Evolutionary conservation across 2,797 vertebrate genomes (phyloP).

Genomic region (Staurois parvus): DNA sequence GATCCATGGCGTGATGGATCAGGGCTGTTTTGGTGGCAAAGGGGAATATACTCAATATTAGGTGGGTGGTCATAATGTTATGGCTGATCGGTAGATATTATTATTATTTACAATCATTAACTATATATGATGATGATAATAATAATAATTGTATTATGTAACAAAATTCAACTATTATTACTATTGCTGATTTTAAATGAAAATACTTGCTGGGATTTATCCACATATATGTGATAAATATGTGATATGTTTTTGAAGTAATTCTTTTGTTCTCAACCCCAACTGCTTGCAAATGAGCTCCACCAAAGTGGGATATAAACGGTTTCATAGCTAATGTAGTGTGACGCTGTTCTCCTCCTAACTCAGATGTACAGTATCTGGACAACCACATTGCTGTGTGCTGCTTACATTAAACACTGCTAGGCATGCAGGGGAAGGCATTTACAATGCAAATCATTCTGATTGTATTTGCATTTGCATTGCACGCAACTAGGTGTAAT

Average conservation of each 20-base stretch:
- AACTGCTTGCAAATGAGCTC: constrained; percentile 9
- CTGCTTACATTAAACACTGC: not conserved
- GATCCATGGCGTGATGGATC: too few relatives aligned
- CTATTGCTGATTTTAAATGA: not conserved
- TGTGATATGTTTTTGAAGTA: not conserved
- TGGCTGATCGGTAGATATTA: too few relatives aligned
- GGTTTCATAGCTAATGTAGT: constrained; percentile 41
- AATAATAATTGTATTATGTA: too few relatives aligned
- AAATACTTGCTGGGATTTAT: not conserved
- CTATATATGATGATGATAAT: too few relatives aligned
- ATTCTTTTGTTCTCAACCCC: not conserved
- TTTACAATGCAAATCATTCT: constrained; percentile 47
- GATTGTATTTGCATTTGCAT: constrained; percentile 27
- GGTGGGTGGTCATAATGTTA: too few relatives aligned
- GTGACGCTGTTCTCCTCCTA: constrained; percentile 4
- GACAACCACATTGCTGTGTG: not conserved
- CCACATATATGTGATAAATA: not conserved
- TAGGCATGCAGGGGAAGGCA: not conserved
- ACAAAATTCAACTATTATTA: not conserved
- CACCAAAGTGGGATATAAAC: constrained; percentile 9
- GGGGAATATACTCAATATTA: too few relatives aligned
- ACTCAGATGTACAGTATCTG: constrained; percentile 6
- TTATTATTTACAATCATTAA: too few relatives aligned
- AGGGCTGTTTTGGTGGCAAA: too few relatives aligned
- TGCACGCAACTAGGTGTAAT: constrained; percentile 26